phyloP scores from a whole-genome alignment of 1,140 invertebrate species.

The Drosophila orosa region DNA sequence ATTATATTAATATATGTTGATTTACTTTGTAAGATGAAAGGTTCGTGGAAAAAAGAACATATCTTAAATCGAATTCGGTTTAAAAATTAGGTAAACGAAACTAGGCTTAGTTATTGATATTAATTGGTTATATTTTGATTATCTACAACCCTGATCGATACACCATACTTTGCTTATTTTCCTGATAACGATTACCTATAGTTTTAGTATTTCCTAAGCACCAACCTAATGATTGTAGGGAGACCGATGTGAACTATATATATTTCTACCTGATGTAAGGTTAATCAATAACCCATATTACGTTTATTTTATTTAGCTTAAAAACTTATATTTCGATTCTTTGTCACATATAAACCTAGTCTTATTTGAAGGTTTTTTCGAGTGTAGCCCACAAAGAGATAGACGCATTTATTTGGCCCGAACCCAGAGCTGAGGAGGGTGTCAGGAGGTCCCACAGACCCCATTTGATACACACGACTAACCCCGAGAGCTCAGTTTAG shows the following conservation, averaged over 20 bases:
- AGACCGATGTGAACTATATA: too few relatives aligned
- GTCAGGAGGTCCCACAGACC: constrained; percentile 72
- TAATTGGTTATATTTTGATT: not conserved
- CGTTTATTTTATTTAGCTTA: too few relatives aligned
- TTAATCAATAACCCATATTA: not conserved
- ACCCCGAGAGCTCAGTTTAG: constrained; percentile 48
- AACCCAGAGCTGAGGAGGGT: constrained; percentile 13
- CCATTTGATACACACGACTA: constrained; percentile 81
- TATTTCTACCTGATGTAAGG: too few relatives aligned
- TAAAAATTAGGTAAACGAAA: not conserved
- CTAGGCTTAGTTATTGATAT: not conserved
- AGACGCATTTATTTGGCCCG: constrained; percentile 71
- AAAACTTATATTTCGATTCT: not conserved
- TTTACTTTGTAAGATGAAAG: not conserved
- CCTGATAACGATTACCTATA: not conserved
- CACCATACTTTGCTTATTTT: not conserved
- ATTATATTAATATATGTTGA: not conserved
- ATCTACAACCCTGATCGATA: not conserved
- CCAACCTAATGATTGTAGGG: too few relatives aligned
- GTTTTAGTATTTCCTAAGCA: not conserved
- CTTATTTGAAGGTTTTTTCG: not conserved
- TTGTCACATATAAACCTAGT: too few relatives aligned
- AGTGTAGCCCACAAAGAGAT: constrained; percentile 34
- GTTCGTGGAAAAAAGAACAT: not conserved
- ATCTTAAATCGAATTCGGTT: too few relatives aligned